phyloP scores from a whole-genome alignment of 2,888 invertebrate genomes.

The Spialia ferax region DNA sequence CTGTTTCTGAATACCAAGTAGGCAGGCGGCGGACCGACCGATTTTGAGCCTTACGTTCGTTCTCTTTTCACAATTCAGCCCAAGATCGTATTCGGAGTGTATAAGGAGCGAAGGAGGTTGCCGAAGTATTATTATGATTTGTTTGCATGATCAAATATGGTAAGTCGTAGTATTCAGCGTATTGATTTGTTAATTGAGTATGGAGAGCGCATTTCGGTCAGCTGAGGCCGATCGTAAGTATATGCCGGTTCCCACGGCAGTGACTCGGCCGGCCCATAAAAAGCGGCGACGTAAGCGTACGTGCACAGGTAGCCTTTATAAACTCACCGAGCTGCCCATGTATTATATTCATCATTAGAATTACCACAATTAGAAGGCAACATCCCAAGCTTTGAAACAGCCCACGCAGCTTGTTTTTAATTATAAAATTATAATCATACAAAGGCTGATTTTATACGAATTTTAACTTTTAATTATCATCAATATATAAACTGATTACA shows the following conservation, averaged over 20 bases:
- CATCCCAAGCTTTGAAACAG: background rate
- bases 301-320: slow-evolving; percentile 81
- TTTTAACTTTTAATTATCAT: too few species aligned
- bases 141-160: slow-evolving; percentile 71
- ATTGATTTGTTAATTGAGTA: slow-evolving; percentile 85
- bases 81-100: slow-evolving; percentile 43
- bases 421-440: background rate
- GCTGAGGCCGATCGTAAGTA: slow-evolving; percentile 81
- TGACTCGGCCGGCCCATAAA: slow-evolving; percentile 82
- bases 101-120: slow-evolving; percentile 64
- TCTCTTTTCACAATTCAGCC: slow-evolving; percentile 44
- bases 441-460: background rate
- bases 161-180: slow-evolving; percentile 68
- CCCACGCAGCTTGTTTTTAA: background rate
- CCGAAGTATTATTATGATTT: slow-evolving; percentile 68
- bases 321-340: slow-evolving; percentile 59
- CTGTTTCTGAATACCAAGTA: slow-evolving; percentile 68
- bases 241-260: slow-evolving; percentile 85
- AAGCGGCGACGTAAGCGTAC: slow-evolving; percentile 78
- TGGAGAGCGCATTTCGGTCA: slow-evolving; percentile 86
- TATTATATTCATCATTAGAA: slow-evolving; percentile 57
- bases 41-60: slow-evolving; percentile 57
- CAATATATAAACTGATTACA: too few species aligned
- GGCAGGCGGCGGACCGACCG: slow-evolving; percentile 52
- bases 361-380: background rate